Base-by-base conservation (phyloP, 2,888 invertebrate genomes). In the Phrixothrix hirtus region DNA sequence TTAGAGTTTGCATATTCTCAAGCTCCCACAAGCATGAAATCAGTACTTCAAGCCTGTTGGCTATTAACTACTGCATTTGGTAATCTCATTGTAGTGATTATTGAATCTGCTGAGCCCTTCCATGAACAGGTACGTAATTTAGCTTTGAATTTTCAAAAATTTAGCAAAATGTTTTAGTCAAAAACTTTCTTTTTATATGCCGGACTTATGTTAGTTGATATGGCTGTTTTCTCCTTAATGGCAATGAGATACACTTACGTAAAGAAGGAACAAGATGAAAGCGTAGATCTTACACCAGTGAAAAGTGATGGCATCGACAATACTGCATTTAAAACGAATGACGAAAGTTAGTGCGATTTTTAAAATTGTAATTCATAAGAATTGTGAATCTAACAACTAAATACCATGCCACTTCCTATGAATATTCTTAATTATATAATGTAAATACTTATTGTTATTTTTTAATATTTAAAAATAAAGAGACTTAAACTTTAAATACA, bases 1-100 rank as follows among this genome's bases (percentile, higher is more conserved):
- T 78, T 98, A 13, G 92, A 95, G 71, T 98, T 99, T 76, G 92
- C 96, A 0, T 98, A 95, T 75, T 92, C 95, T 0, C 94, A 93
- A 80, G 93, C 97, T 0, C 95, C 97, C 0, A 72, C 81, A 2
- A 87, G 86, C 57, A 96, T 99, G 96, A 98, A 97, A 75, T 92
- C 96, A 0, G 88, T 99, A 0, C 75, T 98, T 37, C 90, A 91
- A 73, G 94, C 97, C 0, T 84, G 87, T 9, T 98, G 96, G 93
- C 79, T 96, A 9, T 77, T 98, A 41, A 95, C 96, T 0, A 92
- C 92, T 0, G 94, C 96, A 0, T 82, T 96, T 66, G 98, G 98
- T 30, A 97, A 97, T 75, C 77, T 97, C 21, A 84, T 99, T 46
- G 96, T 97, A 1, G 88, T 95, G 21, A 82, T 95, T 38, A 85